These are phyloP conservation scores for Drosophila ogumai DNA, from an alignment of 1,140 invertebrate genomes.

Conservation along the genomic window DNA sequence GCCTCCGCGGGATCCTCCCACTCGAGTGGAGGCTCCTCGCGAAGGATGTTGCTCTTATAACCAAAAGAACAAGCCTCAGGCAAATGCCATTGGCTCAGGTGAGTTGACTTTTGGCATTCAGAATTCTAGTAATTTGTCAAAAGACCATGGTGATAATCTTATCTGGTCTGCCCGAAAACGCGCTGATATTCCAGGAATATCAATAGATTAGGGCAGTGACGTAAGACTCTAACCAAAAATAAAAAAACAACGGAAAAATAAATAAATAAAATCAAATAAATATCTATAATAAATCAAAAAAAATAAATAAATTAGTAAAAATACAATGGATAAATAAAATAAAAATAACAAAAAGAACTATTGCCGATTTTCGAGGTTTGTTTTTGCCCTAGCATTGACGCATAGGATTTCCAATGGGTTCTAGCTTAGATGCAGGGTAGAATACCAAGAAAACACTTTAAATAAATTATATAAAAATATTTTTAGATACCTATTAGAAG, in stretches of 20 bases:
- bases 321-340: background rate
- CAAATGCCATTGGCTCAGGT: constrained; percentile 52
- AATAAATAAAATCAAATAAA: background rate
- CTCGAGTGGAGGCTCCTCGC: constrained; percentile 18
- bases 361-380: too few species aligned
- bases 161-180: constrained; percentile 2
- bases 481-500: too few species aligned
- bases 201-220: constrained; percentile 19
- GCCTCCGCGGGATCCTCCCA: background rate
- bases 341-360: too few species aligned
- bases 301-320: background rate
- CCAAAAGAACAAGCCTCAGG: constrained; percentile 58
- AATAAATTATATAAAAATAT: too few species aligned
- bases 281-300: background rate
- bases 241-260: too few species aligned
- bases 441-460: too few species aligned
- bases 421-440: too few species aligned
- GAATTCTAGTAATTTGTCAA: constrained; percentile 12
- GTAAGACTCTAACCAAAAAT: background rate
- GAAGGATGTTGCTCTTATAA: constrained; percentile 41
- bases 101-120: background rate
- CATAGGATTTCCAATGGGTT: too few species aligned
- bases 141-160: constrained; percentile 31
- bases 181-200: background rate
- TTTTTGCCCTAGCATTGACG: too few species aligned